Conservation (phyloP, 2,888 invertebrate genomes). For the Eubasilissa splendida region DNA sequence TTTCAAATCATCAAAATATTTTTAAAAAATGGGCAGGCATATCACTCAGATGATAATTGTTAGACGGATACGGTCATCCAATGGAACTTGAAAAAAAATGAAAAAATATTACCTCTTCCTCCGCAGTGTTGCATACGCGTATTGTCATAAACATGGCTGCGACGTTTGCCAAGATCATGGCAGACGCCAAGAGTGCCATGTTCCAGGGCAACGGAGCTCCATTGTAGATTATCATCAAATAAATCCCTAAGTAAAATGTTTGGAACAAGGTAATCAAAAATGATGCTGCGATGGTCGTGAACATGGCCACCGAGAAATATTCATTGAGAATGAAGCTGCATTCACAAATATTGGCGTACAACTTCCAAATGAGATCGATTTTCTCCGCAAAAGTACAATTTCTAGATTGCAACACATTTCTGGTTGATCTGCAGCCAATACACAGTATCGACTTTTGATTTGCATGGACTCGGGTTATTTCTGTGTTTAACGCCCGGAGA, state of each 20-base stretch:
- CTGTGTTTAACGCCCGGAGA: background rate
- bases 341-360: constrained; percentile 27
- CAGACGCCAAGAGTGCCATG: background rate
- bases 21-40: background rate
- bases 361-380: constrained; percentile 17
- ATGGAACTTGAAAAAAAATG: background rate
- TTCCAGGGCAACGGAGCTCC: background rate
- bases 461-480: background rate
- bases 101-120: background rate
- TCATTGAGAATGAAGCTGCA: constrained; percentile 7
- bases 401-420: background rate
- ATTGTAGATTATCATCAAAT: background rate
- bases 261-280: constrained; percentile 19
- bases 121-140: background rate
- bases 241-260: background rate
- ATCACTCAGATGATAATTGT: background rate
- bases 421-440: background rate
- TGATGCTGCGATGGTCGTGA: background rate
- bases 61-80: no score
- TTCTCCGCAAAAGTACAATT: background rate
- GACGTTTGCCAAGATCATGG: background rate
- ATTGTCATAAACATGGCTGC: background rate
- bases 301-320: constrained; percentile 1
- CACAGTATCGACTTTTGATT: no score
- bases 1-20: background rate